A percentile compares a stretch with the other conserved stretches of the same genome.
Evolutionary conservation across 2,888 invertebrate species (phyloP).

Genomic region (Cephalotes varians): DNA sequence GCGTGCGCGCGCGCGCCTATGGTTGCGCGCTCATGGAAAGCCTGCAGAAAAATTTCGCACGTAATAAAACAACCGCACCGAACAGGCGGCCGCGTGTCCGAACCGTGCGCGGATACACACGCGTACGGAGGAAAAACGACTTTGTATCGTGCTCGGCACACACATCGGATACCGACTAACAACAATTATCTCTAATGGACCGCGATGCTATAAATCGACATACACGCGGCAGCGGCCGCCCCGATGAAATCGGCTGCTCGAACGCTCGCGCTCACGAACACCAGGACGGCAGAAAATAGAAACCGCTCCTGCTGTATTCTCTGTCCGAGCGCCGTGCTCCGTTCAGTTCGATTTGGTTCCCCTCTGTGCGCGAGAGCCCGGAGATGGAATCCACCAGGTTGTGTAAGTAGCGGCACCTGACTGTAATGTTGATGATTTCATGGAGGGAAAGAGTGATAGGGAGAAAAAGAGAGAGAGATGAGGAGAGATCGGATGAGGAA

Average conservation of each 20-base stretch:
- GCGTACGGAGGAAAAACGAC: conserved; percentile 76
- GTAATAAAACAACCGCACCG: conserved; percentile 79
- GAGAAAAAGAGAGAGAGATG: conserved; percentile 8
- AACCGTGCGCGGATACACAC: conserved; percentile 25
- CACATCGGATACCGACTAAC: conserved; percentile 71
- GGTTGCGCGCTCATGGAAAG: conserved; percentile 26
- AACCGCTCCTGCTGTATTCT: conserved; percentile 72
- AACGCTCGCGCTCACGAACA: conserved; percentile 47
- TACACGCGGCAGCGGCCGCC: conserved; percentile 74
- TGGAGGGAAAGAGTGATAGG: conserved; percentile 49
- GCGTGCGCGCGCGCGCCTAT: neutral
- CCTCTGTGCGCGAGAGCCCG: conserved; percentile 59
- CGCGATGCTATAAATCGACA: conserved; percentile 85
- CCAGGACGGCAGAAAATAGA: conserved; percentile 81
- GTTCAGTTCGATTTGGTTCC: conserved; percentile 50
- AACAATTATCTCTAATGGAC: conserved; percentile 85
- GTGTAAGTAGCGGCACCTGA: conserved; percentile 84
- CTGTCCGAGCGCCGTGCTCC: conserved; percentile 50
- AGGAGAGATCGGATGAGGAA: neutral
- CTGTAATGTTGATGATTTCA: conserved; percentile 81
- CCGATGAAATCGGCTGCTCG: conserved; percentile 79
- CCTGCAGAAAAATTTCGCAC: conserved; percentile 81
- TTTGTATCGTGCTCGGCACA: conserved; percentile 75
- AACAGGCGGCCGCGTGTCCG: conserved; percentile 29
- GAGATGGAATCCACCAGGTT: conserved; percentile 82